Conservation (phyloP, 2,797 vertebrate genomes). For the Schizopygopsis pylzovi region DNA sequence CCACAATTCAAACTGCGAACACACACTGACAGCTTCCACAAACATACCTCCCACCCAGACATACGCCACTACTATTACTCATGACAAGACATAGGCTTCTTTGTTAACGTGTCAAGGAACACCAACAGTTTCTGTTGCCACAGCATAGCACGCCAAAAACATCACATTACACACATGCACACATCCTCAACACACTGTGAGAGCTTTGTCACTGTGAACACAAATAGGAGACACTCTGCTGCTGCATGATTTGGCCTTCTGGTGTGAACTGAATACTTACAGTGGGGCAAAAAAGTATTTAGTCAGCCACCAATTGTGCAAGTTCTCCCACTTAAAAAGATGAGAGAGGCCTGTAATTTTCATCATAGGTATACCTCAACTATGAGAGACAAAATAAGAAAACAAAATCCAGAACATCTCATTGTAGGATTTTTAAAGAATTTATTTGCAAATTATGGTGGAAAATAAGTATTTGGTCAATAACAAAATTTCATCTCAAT, state of each 20-base stretch:
- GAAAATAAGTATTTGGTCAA: too few relatives aligned
- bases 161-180: conserved; percentile 19
- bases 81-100: conserved; percentile 20
- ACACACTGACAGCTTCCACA: conserved; percentile 28
- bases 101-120: conserved; percentile 35
- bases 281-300: too few relatives aligned
- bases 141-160: conserved; percentile 11
- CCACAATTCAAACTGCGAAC: conserved; percentile 16
- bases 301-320: too few relatives aligned
- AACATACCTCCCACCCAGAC: conserved; percentile 50
- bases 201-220: conserved; percentile 15
- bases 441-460: too few relatives aligned
- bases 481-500: too few relatives aligned
- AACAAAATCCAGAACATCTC: too few relatives aligned
- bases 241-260: neutral
- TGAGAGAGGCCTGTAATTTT: too few relatives aligned
- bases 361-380: too few relatives aligned
- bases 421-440: too few relatives aligned
- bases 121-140: neutral
- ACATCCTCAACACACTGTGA: conserved; percentile 6
- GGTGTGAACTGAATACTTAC: neutral
- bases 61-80: conserved; percentile 35
- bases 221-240: neutral
- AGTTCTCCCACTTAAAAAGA: too few relatives aligned
- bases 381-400: too few relatives aligned